phyloP scores from a whole-genome alignment of 2,797 vertebrate species.

The Muscicapa striata region DNA sequence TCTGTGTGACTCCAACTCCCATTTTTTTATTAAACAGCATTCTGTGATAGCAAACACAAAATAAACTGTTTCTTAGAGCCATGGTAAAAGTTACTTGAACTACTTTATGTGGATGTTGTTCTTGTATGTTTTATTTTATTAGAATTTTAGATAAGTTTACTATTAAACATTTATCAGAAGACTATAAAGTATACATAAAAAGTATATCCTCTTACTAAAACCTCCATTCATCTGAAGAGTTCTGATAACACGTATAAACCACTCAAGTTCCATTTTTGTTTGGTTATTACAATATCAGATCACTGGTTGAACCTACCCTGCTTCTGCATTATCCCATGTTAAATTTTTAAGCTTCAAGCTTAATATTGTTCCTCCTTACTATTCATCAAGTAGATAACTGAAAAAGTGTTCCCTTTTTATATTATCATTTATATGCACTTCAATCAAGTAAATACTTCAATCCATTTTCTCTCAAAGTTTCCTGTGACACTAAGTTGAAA shows the following conservation, averaged over 20 bases:
- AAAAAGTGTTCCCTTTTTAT: neutral
- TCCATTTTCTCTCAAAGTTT: conserved; percentile 24
- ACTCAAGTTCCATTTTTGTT: conserved; percentile 47
- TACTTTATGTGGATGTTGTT: conserved; percentile 3
- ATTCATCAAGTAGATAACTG: conserved; percentile 40
- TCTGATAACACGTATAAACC: conserved; percentile 39
- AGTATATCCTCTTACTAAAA: conserved; percentile 42
- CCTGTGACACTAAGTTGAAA: neutral
- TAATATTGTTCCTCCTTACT: conserved; percentile 23
- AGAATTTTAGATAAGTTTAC: conserved; percentile 53
- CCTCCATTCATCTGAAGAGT: conserved; percentile 28
- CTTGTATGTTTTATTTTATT: conserved; percentile 31
- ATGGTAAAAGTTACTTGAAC: neutral
- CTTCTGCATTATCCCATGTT: conserved; percentile 18
- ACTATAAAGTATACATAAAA: conserved; percentile 14
- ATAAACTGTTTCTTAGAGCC: neutral
- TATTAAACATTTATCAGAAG: conserved; percentile 46
- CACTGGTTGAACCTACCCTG: neutral
- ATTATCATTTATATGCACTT: neutral
- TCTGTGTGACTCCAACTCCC: neutral
- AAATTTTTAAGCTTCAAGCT: conserved; percentile 40
- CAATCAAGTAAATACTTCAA: conserved; percentile 4
- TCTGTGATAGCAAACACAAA: neutral
- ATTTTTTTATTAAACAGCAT: neutral
- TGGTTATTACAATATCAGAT: conserved; percentile 47